phyloP scores from a whole-genome alignment of 2,888 invertebrate genomes.

The Clunio marinus region DNA sequence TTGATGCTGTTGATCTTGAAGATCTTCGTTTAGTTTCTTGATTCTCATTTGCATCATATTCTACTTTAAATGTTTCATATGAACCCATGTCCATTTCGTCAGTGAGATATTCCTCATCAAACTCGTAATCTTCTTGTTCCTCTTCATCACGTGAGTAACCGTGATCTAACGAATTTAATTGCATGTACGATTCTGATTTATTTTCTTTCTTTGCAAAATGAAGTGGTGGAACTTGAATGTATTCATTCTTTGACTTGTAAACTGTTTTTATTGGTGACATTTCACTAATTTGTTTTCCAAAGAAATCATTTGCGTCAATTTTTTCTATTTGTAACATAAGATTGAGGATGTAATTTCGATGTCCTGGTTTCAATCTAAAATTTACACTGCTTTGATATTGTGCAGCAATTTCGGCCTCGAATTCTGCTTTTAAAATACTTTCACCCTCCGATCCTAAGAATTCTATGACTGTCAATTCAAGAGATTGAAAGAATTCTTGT shows the following conservation, averaged over 20 bases:
- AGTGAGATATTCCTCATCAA: not conserved
- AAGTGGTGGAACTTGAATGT: not conserved
- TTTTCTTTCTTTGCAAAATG: not conserved
- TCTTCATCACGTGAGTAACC: conserved; percentile 1
- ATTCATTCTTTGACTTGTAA: not conserved
- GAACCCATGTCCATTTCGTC: not conserved
- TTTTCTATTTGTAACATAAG: conserved; percentile 11
- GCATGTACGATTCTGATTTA: too few relatives aligned
- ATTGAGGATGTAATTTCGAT: conserved; percentile 17
- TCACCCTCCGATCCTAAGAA: not conserved
- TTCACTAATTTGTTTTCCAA: not conserved
- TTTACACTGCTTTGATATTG: not conserved
- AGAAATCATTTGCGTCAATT: not conserved
- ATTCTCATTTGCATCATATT: not conserved
- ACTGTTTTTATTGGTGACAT: not conserved
- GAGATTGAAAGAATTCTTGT: conserved; percentile 1
- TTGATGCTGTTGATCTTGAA: not conserved
- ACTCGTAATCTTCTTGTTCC: not conserved
- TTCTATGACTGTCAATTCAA: conserved; percentile 3
- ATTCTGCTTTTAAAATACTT: not conserved
- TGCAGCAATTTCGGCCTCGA: not conserved
- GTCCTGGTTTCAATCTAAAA: conserved; percentile 4
- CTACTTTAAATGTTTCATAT: not conserved
- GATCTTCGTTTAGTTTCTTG: not conserved
- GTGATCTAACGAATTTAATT: not conserved